Percentiles rank a stretch among this genome's conserved stretches.
phyloP scores from a whole-genome alignment of 2,888 invertebrate genomes.

The Dioctria linearis region DNA sequence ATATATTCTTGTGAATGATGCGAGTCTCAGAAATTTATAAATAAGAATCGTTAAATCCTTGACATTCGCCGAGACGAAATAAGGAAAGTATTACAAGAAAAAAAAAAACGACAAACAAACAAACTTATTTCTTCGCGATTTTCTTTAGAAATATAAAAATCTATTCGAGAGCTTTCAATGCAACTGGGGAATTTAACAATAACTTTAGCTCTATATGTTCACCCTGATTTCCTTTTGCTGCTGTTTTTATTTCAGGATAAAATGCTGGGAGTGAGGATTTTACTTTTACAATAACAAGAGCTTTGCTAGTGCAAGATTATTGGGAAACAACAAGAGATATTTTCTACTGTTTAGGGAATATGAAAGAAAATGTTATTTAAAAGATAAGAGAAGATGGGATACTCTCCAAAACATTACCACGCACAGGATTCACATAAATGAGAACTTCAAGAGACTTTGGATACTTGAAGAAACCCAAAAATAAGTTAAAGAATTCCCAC shows the following conservation, averaged over 20 bases:
- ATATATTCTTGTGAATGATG: neutral
- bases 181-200: slow-evolving; percentile 2
- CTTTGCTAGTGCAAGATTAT: slow-evolving; percentile 9
- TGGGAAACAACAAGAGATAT: slow-evolving; percentile 8
- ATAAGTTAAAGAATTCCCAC: slow-evolving; percentile 32
- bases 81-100: neutral
- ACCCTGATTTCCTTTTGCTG: neutral
- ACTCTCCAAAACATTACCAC: neutral
- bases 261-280: neutral
- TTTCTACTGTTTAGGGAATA: slow-evolving; percentile 36
- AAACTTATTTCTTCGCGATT: neutral
- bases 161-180: neutral
- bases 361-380: slow-evolving; percentile 44
- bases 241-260: neutral
- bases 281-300: slow-evolving; percentile 18
- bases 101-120: neutral
- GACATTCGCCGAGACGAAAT: neutral
- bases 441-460: slow-evolving; percentile 8
- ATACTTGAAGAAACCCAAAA: slow-evolving; percentile 16
- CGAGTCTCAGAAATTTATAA: neutral
- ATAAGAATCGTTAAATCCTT: neutral
- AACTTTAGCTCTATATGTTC: neutral
- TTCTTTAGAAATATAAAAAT: neutral
- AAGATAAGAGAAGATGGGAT: slow-evolving; percentile 28
- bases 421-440: slow-evolving; percentile 18